Percentiles rank a stretch among this genome's conserved stretches.
Evolutionary conservation across 2,797 vertebrate genomes (phyloP).

Genomic region (Manis javanica): DNA sequence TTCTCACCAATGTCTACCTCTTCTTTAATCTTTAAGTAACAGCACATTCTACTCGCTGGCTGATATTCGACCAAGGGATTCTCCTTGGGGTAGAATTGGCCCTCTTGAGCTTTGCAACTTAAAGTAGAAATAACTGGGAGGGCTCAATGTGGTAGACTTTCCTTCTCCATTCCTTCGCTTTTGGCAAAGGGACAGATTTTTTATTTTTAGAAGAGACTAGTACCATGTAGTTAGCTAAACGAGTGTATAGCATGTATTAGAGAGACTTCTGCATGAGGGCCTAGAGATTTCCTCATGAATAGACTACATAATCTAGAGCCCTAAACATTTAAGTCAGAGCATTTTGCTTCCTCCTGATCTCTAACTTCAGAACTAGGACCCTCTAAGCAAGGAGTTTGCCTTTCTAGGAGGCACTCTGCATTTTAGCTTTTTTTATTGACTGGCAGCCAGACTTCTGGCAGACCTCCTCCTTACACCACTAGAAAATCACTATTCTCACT

Average conservation of each 20-base stretch:
- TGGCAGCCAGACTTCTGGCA: slow-evolving; percentile 17
- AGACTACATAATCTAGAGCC: not conserved
- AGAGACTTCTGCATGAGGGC: not conserved
- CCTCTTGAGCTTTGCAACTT: not conserved
- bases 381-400: not conserved
- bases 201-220: slow-evolving; percentile 24
- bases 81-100: not conserved
- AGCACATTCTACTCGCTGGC: not conserved
- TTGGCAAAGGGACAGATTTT: not conserved
- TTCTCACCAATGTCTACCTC: not conserved
- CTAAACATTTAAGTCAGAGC: not conserved
- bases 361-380: not conserved
- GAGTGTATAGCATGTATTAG: not conserved
- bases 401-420: not conserved
- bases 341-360: not conserved
- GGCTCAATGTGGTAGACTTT: not conserved
- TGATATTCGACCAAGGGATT: not conserved
- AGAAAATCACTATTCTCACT: slow-evolving; percentile 18
- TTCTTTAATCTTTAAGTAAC: slow-evolving; percentile 18
- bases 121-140: not conserved
- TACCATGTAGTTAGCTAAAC: not conserved
- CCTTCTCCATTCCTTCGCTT: not conserved
- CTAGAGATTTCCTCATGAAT: not conserved
- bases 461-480: not conserved
- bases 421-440: not conserved